Base-by-base conservation (phyloP, 2,888 invertebrate genomes). In the Gordius sp. region DNA sequence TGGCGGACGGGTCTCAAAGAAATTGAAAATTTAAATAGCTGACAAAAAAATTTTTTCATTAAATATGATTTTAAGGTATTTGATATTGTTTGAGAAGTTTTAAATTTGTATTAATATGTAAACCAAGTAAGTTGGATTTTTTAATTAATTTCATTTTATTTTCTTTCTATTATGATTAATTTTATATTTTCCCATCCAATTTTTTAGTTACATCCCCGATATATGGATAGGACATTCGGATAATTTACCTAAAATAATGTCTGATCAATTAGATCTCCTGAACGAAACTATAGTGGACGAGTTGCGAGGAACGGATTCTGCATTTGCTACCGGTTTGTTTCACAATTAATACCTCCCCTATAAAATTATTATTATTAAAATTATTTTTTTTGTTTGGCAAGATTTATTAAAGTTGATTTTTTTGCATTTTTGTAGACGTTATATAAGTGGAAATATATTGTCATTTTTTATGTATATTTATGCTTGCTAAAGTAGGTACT, bases 151-250 rank as follows among this genome's bases (percentile, higher is more conserved):
- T 33, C 8, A 13, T 33, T 33, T 13, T 33, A 33, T 13, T 33
- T 33, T 33, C 39, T 33, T 20, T 25, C 16, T 24, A n/a, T 23
- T 28, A 54, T 18, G 25, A 28, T 18, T 28, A 2, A 23, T 16
- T 39, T 60, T 28, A 33, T 60, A 2, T 25, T 39, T 23, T 24
- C n/a, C 16, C 41, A 20, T 13, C 26, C 41, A 41, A 26, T 56
- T 25, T 55, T 60, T 2, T 61, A 70, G 71, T 60, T 71, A 69
- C 62, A 64, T 71, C 58, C 70, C 71, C 24, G 66, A 65, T 28
- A 61, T 63, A 53, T 68, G 65, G 65, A 56, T 65, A 28, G 63
- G 63, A 13, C 61, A 64, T 41, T 54, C 62, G 2, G 65, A 63
- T 16, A 60, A 61, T 24, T 56, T 56, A 41, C 52, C n/a, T 59